Percentiles rank a stretch among this genome's conserved stretches.
Evolutionary conservation across 1,140 invertebrate genomes (phyloP).

Genomic region (Penaeus chinensis): DNA sequence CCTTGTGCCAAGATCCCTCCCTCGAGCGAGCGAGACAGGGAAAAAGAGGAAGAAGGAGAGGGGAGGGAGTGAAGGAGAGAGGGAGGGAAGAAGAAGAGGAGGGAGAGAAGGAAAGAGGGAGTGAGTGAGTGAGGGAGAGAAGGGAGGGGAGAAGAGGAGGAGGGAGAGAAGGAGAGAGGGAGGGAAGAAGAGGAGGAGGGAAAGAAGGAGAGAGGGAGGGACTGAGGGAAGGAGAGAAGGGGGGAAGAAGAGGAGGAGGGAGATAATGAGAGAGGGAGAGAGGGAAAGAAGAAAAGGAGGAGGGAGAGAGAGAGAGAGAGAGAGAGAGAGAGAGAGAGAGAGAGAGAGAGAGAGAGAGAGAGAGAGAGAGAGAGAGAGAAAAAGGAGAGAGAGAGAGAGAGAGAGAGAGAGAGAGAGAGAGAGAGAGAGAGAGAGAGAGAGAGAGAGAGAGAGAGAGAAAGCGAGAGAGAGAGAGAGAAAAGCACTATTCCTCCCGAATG

Average conservation of each 20-base stretch:
- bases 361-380: background rate
- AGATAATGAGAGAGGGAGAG: background rate
- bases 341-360: background rate
- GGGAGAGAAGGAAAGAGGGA: too few relatives aligned
- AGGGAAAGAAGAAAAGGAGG: background rate
- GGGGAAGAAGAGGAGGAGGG: background rate
- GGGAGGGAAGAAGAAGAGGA: too few relatives aligned
- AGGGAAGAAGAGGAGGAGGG: too few relatives aligned
- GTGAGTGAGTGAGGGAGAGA: too few relatives aligned
- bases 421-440: background rate
- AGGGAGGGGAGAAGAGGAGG: too few relatives aligned
- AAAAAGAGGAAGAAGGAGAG: too few relatives aligned
- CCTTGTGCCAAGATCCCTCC: too few relatives aligned
- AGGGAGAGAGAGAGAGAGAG: background rate
- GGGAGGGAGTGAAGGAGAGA: too few relatives aligned
- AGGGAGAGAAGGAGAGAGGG: too few relatives aligned
- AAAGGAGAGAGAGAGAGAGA: background rate
- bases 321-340: too few relatives aligned
- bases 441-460: too few relatives aligned
- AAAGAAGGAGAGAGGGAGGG: background rate
- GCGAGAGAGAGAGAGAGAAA: background rate
- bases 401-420: background rate
- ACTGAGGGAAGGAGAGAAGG: background rate
- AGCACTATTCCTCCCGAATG: slow-evolving; percentile 33
- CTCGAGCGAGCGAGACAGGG: too few relatives aligned